Conservation (phyloP, 2,888 invertebrate species). For the Epinotia brunnichana region DNA sequence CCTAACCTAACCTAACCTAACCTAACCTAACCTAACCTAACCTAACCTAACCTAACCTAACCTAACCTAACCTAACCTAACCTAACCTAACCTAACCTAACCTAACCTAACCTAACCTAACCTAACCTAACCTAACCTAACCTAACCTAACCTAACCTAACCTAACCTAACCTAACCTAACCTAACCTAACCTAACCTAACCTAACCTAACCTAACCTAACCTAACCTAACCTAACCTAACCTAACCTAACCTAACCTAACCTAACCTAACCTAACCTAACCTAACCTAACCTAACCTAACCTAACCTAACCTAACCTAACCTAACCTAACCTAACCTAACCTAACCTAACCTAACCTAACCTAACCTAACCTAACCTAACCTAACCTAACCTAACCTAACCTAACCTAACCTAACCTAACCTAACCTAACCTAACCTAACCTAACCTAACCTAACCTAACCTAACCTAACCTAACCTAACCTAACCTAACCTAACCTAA, state of each 20-base stretch:
- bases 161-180: conserved; percentile 40
- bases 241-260: conserved; percentile 38
- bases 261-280: conserved; percentile 39
- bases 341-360: conserved; percentile 37
- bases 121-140: conserved; percentile 40
- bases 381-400: conserved; percentile 33
- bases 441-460: conserved; percentile 41
- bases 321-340: conserved; percentile 37
- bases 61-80: conserved; percentile 28
- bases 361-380: conserved; percentile 38
- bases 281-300: conserved; percentile 38
- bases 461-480: conserved; percentile 43
- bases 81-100: conserved; percentile 34
- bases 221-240: conserved; percentile 40
- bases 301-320: conserved; percentile 36
- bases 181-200: conserved; percentile 40
- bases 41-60: conserved; percentile 25
- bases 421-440: conserved; percentile 38
- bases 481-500: conserved; percentile 44
- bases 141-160: conserved; percentile 40
- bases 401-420: conserved; percentile 37
- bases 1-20: conserved; percentile 34
- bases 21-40: conserved; percentile 35
- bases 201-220: conserved; percentile 40
- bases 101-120: conserved; percentile 37